Conservation (phyloP, 2,113 vertebrate species). For the Callipepla californica region DNA sequence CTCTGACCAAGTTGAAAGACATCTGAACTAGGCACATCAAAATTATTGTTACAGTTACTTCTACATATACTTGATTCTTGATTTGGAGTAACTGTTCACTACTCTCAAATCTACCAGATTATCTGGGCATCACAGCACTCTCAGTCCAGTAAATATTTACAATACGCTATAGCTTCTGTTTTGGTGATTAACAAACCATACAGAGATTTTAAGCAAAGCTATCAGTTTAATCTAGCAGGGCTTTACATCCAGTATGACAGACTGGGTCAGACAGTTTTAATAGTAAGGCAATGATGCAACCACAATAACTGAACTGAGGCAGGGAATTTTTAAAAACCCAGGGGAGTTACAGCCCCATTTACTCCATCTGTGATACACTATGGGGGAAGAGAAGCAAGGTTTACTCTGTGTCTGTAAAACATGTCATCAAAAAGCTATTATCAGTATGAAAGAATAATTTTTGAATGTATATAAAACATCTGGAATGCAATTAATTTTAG, state of each 20-base stretch:
- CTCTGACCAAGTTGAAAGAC: conserved; percentile 10
- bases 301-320: conserved; percentile 66
- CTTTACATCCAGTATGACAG: conserved; percentile 50
- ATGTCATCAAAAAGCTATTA: conserved; percentile 50
- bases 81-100: conserved; percentile 15
- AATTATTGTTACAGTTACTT: not conserved
- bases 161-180: conserved; percentile 70
- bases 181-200: conserved; percentile 80
- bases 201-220: conserved; percentile 79
- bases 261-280: conserved; percentile 41
- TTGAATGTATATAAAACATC: conserved; percentile 2
- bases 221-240: conserved; percentile 72
- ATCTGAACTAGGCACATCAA: conserved; percentile 41
- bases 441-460: not conserved
- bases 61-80: not conserved
- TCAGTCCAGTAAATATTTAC: conserved; percentile 76
- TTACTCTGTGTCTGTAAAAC: conserved; percentile 60
- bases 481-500: conserved; percentile 17
- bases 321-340: conserved; percentile 79
- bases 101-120: conserved; percentile 59
- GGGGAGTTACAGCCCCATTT: conserved; percentile 80
- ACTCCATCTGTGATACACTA: conserved; percentile 79
- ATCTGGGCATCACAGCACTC: conserved; percentile 44
- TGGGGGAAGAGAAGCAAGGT: conserved; percentile 9
- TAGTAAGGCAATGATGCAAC: conserved; percentile 67